phyloP scores from a whole-genome alignment of 2,888 invertebrate species.

The Clepsis dumicolana region DNA sequence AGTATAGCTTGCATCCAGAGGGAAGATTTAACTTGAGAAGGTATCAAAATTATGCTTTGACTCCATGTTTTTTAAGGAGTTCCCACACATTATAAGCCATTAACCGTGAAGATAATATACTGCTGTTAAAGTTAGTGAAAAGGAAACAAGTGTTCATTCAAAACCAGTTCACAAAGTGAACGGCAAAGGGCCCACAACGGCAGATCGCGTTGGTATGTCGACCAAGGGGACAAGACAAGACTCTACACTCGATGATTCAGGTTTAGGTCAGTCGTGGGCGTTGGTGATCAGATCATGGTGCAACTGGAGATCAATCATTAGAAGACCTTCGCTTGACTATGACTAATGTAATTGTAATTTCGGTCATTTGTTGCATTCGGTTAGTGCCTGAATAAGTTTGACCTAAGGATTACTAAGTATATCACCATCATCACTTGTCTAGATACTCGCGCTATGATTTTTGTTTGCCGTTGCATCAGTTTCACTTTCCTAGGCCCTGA shows the following conservation, averaged over 20 bases:
- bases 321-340: slow-evolving; percentile 7
- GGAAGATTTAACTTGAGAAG: too few relatives aligned
- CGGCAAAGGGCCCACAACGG: background rate
- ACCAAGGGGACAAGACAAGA: slow-evolving; percentile 12
- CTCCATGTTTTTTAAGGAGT: too few relatives aligned
- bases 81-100: background rate
- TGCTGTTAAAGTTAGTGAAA: background rate
- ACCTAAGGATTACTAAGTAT: background rate
- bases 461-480: background rate
- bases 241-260: slow-evolving; percentile 21
- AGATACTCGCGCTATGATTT: background rate
- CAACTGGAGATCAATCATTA: slow-evolving; percentile 15
- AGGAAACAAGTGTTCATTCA: slow-evolving; percentile 5
- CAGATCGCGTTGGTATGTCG: slow-evolving; percentile 21
- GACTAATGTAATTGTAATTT: background rate
- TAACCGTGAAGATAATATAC: background rate
- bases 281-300: slow-evolving; percentile 23
- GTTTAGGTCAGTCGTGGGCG: slow-evolving; percentile 37
- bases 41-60: too few relatives aligned
- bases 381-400: background rate
- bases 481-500: background rate
- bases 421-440: background rate
- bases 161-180: background rate
- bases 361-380: background rate
- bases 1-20: too few relatives aligned